A percentile compares a stretch with the other conserved stretches of the same genome.
Evolutionary conservation across 2,888 invertebrate species (phyloP).

Genomic region (Leptinotarsa tumamoca): DNA sequence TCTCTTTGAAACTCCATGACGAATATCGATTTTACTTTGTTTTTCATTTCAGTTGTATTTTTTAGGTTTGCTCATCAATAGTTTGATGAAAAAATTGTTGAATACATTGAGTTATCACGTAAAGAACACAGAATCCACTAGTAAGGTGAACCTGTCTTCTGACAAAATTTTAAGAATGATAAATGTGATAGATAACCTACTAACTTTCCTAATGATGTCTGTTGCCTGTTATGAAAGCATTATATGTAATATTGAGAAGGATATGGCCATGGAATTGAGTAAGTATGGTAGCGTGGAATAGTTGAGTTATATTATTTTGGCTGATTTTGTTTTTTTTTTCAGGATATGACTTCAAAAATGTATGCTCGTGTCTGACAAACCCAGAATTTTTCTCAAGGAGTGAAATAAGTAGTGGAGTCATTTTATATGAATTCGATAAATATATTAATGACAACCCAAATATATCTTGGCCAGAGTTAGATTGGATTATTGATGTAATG

Average conservation of each 20-base stretch:
- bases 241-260: constrained; percentile 59
- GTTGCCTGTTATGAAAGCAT: constrained; percentile 61
- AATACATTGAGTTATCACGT: constrained; percentile 60
- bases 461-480: constrained; percentile 78
- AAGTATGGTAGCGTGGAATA: constrained; percentile 46
- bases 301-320: neutral
- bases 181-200: constrained; percentile 61
- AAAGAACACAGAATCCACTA: constrained; percentile 59
- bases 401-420: constrained; percentile 70
- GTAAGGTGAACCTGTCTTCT: constrained; percentile 54
- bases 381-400: constrained; percentile 75
- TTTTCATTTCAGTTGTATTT: constrained; percentile 14
- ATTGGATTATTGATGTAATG: constrained; percentile 76
- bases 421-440: constrained; percentile 74
- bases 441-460: constrained; percentile 71
- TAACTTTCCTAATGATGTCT: constrained; percentile 65
- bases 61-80: constrained; percentile 69
- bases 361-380: constrained; percentile 68
- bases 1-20: too few species aligned
- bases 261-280: constrained; percentile 62
- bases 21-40: too few species aligned
- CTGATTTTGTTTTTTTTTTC: constrained; percentile 39
- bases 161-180: constrained; percentile 60
- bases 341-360: constrained; percentile 67
- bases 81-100: constrained; percentile 66